Conservation (phyloP, 1,140 invertebrate genomes). For the Bicyclus anynana region DNA sequence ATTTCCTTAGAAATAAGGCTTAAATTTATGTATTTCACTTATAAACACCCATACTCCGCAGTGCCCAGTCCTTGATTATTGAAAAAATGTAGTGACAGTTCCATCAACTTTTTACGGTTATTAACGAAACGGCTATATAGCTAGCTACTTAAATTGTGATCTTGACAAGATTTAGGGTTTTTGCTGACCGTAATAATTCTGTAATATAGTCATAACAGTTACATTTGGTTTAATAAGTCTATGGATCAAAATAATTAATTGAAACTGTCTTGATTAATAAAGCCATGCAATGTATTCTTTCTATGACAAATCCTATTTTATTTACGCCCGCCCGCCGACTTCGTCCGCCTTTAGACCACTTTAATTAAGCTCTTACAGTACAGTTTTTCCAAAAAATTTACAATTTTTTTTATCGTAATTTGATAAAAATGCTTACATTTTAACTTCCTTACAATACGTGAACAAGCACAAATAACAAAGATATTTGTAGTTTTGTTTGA, state of each 20-base stretch:
- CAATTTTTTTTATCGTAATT: no score
- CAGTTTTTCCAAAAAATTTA: no score
- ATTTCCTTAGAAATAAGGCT: background rate
- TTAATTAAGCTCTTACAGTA: no score
- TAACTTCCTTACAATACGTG: no score
- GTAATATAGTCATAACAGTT: background rate
- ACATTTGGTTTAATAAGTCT: background rate
- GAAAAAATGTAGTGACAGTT: constrained; percentile 31
- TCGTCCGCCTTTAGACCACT: no score
- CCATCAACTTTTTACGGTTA: constrained; percentile 32
- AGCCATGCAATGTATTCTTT: no score
- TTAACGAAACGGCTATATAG: constrained; percentile 13
- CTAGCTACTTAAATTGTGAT: background rate
- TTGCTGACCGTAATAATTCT: background rate
- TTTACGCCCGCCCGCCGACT: no score
- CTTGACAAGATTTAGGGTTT: background rate
- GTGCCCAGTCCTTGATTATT: constrained; percentile 32
- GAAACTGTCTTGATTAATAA: no score
- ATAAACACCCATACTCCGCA: constrained; percentile 12
- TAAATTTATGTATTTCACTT: background rate
- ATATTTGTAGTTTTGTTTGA: no score
- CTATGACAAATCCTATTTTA: no score
- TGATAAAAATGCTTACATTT: no score
- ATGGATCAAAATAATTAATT: background rate
- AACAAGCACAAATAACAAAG: no score